Conservation (phyloP, 64 coral and sea anemone species). For the Dendronephthya gigantea region DNA sequence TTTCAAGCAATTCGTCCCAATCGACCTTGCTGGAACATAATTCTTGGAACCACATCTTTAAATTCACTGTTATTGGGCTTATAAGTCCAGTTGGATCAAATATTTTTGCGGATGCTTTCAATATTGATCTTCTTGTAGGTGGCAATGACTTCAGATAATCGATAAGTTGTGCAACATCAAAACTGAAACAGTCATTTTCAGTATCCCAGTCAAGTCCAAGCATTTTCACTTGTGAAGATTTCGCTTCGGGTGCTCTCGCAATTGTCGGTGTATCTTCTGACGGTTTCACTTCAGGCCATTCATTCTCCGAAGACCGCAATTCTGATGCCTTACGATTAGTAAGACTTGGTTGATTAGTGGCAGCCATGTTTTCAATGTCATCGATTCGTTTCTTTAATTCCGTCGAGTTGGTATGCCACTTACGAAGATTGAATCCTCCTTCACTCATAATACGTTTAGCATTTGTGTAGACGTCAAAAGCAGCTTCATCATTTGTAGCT, state of each 20-base stretch:
- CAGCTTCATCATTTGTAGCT: neutral
- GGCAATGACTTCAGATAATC: slow-evolving; percentile 36
- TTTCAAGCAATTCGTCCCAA: neutral
- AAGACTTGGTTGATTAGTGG: slow-evolving; percentile 20
- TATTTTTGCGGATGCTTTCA: slow-evolving; percentile 38
- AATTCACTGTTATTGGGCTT: neutral
- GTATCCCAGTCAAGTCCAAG: slow-evolving; percentile 28
- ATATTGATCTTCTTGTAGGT: slow-evolving; percentile 30
- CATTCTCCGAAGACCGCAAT: neutral
- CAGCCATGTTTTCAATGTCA: neutral
- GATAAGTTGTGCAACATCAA: slow-evolving; percentile 19
- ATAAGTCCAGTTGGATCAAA: slow-evolving; percentile 39
- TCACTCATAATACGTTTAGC: neutral
- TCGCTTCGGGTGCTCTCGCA: neutral
- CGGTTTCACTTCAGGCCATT: neutral
- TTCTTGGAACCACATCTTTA: neutral
- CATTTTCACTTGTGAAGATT: slow-evolving; percentile 19
- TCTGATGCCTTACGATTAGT: neutral
- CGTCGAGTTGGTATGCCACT: slow-evolving; percentile 19
- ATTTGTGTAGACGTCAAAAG: neutral
- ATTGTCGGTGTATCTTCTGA: neutral
- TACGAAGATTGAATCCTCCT: slow-evolving; percentile 25
- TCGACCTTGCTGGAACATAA: neutral
- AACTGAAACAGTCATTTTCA: slow-evolving; percentile 32
- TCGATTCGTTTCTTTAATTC: neutral